Base-by-base conservation (phyloP, 2,888 invertebrate genomes). In the Lasioglossum villosulum region DNA sequence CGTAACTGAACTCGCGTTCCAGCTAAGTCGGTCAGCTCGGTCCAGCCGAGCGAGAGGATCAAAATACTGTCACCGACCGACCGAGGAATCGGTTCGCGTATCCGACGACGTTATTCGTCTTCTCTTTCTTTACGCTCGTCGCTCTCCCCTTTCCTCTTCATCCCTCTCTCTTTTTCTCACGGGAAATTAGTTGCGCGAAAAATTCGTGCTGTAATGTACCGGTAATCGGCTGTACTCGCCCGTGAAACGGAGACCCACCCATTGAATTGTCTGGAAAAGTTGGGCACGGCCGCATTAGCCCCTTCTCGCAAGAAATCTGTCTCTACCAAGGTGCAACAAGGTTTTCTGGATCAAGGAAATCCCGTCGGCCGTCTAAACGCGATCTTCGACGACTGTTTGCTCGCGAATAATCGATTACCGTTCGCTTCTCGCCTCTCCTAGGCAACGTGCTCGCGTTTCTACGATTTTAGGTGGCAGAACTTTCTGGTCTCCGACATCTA, bases 11-110 rank as follows among this genome's bases (percentile, higher is more conserved):
- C 89, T 84, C 77, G 90, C 89, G 89, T 86, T 90, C 84, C 86
- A 71, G 86, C 88, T 92, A 93, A 94, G 93, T 94, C 94, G 93
- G 92, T 93, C 94, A 93, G 92, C 92, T 91, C 90, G 91, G 88
- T 84, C 90, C 92, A 92, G 87, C 91, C 90, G 90, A 91, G 91
- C 93, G 92, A 89, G 86, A 90, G 88, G 89, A 87, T 90, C 89
- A 91, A 92, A 92, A 93, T 92, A 89, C 89, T 83, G 82, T 75
- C 84, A 77, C 78, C 81, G 82, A 81, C 77, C 81, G 82, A 83
- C 86, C 78, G 84, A 42, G 84, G 82, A 79, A 81, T 82, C 84
- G 74, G 66, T 68, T 70, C 75, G 52, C 76, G 73, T 82, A 84
- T 84, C 77, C 80, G 68, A 27, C 63, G 56, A 63, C 78, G 75